Conservation (phyloP, 2,113 vertebrate genomes). For the Antechinus flavipes region DNA sequence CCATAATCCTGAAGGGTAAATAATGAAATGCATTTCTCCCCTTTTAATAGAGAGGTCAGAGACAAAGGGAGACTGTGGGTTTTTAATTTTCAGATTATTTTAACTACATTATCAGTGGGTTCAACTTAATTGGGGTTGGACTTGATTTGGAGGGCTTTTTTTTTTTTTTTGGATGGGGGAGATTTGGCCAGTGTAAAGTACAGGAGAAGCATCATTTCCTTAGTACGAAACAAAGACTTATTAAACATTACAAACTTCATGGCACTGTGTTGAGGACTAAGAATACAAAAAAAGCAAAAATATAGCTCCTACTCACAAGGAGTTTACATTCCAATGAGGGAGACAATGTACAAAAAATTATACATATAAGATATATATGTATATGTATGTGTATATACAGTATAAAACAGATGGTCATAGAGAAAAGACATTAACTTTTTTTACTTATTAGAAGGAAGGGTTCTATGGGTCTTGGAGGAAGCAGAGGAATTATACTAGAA, state of each 20-base stretch:
- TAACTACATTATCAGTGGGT: background rate
- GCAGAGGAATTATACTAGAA: background rate
- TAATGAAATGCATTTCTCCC: background rate
- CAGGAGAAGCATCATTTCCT: background rate
- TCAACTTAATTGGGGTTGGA: background rate
- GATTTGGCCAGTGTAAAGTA: background rate
- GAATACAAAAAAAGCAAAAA: background rate
- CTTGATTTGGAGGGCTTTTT: background rate
- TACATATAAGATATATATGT: background rate
- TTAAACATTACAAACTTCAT: background rate
- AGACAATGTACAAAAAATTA: background rate
- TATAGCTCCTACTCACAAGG: background rate
- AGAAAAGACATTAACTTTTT: background rate
- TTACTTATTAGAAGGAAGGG: background rate
- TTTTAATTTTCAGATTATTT: background rate
- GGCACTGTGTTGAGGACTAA: background rate
- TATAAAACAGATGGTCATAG: background rate
- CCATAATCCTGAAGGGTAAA: background rate
- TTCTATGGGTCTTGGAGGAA: background rate
- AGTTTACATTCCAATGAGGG: background rate
- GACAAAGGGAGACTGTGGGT: background rate
- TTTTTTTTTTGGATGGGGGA: background rate
- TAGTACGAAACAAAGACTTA: background rate
- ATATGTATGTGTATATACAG: background rate
- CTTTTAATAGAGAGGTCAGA: background rate